Percentiles rank a stretch among this genome's conserved stretches.
These are phyloP conservation scores for Medauroidea extradentata DNA, from an alignment of 1,140 invertebrate species.

Conservation along the genomic window DNA sequence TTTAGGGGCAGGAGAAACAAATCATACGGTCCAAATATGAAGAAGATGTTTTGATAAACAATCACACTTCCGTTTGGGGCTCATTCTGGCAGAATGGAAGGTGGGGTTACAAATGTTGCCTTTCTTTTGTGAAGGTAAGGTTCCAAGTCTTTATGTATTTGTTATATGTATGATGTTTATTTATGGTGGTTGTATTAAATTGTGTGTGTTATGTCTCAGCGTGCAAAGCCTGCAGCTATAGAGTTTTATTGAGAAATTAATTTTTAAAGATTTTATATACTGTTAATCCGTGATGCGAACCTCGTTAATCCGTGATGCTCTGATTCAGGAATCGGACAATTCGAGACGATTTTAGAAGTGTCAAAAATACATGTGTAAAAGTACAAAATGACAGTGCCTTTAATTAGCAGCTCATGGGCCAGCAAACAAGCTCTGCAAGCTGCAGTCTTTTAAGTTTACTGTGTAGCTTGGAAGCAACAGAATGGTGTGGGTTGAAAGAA, in stretches of 20 bases:
- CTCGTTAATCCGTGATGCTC: too few relatives aligned
- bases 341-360: too few relatives aligned
- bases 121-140: constrained; percentile 82
- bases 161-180: neutral
- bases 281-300: too few relatives aligned
- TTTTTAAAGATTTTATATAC: neutral
- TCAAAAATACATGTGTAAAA: too few relatives aligned
- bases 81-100: constrained; percentile 87
- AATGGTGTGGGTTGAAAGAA: too few relatives aligned
- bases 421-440: too few relatives aligned
- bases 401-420: too few relatives aligned
- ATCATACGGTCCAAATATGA: constrained; percentile 87
- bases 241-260: neutral
- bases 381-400: too few relatives aligned
- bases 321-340: too few relatives aligned
- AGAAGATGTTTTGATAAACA: constrained; percentile 90
- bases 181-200: neutral
- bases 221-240: neutral
- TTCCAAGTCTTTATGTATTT: constrained; percentile 30
- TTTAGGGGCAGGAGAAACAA: constrained; percentile 77
- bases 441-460: too few relatives aligned
- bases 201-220: neutral
- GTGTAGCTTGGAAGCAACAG: too few relatives aligned
- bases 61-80: constrained; percentile 93
- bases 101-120: constrained; percentile 97